Evolutionary conservation across 1,140 invertebrate species (phyloP), one percentile per base, ranked within the genome.

Genomic region (Anagrus nilaparvatae): DNA sequence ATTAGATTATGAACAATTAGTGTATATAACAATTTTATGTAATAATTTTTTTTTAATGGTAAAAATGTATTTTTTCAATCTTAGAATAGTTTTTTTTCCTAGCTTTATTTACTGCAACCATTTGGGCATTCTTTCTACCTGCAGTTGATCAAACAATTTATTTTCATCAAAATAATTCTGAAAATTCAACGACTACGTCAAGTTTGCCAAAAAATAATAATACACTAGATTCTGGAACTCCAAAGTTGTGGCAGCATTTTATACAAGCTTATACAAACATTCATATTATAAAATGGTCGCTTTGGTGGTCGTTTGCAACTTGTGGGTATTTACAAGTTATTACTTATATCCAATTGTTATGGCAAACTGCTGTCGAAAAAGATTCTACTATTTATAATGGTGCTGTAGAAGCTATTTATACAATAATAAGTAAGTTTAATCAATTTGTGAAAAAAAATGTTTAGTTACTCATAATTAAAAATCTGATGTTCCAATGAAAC

Each of bases 311-410:
- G 0, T 66, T 78, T 16, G 76, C 81, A 0, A 76, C 84, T 10
- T 87, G 85, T 49, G 83, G 87, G 8, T 88, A 82, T 67, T 75
- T 84, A 13, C 85, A 89, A 63, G 75, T 86, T 8, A 75, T 78
- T 41, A 81, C 71, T 30, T 93, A 89, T 56, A 75, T 87, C 50
- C 88, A 93, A 60, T 65, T 87, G 8, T 59, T 93, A 13, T 94
- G 87, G 87, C 61, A 68, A 52, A 51, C 49, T 21, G 54, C 52
- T 25, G 57, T 62, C 5, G 35, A 58, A 9, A 18, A 65, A 61
- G 27, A 63, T 33, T 8, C 18, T 17, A 30, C 33, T 23, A 50
- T 73, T 23, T 87, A 82, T 49, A 87, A 88, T 61, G 88, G 87
- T 1, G 78, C 75, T 18, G 81, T 89, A 1, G 87, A 91, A 60